Percentiles rank a stretch among this genome's conserved stretches.
phyloP scores from a whole-genome alignment of 23 tunicate genomes.

The Phallusia fumigata region DNA sequence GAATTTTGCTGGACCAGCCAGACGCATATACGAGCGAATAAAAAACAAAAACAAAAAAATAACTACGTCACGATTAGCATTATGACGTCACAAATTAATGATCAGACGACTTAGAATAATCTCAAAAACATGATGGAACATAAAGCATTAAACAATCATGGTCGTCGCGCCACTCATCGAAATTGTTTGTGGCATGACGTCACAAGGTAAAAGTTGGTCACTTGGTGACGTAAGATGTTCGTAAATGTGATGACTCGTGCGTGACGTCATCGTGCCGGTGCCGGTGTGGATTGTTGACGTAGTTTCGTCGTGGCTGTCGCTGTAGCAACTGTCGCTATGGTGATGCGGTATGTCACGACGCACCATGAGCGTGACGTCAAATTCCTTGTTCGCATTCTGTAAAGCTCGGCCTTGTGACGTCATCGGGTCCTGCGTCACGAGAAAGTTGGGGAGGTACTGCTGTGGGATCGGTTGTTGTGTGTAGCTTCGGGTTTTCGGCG shows the following conservation, averaged over 20 bases:
- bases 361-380: conserved; percentile 64
- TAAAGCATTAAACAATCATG: neutral
- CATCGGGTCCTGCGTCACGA: neutral
- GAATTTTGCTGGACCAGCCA: neutral
- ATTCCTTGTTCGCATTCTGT: conserved; percentile 66
- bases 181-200: neutral
- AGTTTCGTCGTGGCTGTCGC: conserved; percentile 77
- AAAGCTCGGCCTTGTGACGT: conserved; percentile 11
- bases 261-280: conserved; percentile 50
- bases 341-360: conserved; percentile 32
- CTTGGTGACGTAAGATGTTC: conserved; percentile 8
- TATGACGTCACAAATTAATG: neutral
- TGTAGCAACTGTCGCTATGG: conserved; percentile 49
- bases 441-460: conserved; percentile 13
- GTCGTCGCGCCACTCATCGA: neutral
- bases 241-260: conserved; percentile 25
- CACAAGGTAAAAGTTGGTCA: neutral
- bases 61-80: neutral
- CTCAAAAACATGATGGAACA: neutral
- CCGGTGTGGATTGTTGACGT: conserved; percentile 26
- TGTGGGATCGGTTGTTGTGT: conserved; percentile 19
- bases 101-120: neutral
- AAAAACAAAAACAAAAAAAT: neutral
- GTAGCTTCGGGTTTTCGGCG: conserved; percentile 9
- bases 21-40: neutral